A percentile compares a stretch with the other conserved stretches of the same genome.
Evolutionary conservation across 35 echinoderm and acorn worm genomes (phyloP).

Genomic region (Amphiura filiformis): DNA sequence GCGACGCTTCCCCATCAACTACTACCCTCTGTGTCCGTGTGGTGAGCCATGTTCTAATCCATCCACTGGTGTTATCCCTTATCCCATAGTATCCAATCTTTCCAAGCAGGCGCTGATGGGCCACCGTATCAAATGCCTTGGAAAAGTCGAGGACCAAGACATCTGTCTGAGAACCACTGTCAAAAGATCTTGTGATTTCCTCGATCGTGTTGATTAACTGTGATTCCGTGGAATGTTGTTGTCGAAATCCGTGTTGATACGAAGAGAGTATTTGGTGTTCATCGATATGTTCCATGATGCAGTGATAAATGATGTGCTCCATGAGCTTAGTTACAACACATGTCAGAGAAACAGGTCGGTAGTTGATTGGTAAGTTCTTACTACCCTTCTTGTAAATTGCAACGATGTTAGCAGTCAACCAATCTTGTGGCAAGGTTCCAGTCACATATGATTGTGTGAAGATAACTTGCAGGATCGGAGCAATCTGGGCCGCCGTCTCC

Average conservation of each 20-base stretch:
- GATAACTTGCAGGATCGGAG: neutral
- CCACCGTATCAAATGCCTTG: slow-evolving; percentile 33
- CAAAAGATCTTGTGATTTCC: slow-evolving; percentile 15
- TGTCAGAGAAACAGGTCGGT: slow-evolving; percentile 10
- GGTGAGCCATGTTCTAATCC: slow-evolving; percentile 30
- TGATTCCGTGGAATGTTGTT: slow-evolving; percentile 29
- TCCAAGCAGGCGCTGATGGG: slow-evolving; percentile 6
- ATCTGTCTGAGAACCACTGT: neutral
- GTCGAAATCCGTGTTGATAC: neutral
- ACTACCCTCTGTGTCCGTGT: slow-evolving; percentile 4
- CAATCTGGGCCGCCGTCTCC: neutral
- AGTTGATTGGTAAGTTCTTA: neutral
- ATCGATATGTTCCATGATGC: slow-evolving; percentile 17
- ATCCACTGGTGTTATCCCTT: neutral
- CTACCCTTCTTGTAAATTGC: slow-evolving; percentile 9
- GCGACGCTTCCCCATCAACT: slow-evolving; percentile 16
- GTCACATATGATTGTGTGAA: neutral
- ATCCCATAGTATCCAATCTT: slow-evolving; percentile 26
- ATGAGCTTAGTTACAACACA: slow-evolving; percentile 24
- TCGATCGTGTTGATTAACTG: slow-evolving; percentile 5
- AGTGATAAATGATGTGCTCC: slow-evolving; percentile 24
- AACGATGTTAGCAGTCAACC: neutral
- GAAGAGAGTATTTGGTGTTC: neutral
- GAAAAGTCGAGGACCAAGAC: slow-evolving; percentile 29
- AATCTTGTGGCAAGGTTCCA: neutral